Evolutionary conservation across 2,113 vertebrate species (phyloP).

Genomic region (Lampris incognitus): DNA sequence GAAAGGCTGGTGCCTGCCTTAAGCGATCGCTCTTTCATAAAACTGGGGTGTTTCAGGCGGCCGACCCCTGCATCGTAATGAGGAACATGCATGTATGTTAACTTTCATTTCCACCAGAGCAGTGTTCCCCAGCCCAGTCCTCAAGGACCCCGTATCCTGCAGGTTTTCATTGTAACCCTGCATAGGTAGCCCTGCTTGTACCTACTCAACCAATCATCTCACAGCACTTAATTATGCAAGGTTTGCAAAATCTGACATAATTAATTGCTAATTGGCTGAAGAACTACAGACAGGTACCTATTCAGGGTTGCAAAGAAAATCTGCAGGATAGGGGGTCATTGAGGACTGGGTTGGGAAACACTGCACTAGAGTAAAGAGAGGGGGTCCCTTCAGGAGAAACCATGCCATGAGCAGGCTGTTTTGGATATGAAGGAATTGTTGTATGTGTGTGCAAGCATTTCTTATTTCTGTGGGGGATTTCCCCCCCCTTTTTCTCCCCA

Average conservation of each 20-base stretch:
- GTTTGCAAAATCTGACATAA: too few relatives aligned
- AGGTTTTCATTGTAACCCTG: too few relatives aligned
- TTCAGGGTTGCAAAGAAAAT: too few relatives aligned
- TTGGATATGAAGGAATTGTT: constrained; percentile 7
- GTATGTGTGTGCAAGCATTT: not conserved
- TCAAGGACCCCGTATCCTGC: too few relatives aligned
- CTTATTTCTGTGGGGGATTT: not conserved
- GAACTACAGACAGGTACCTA: too few relatives aligned
- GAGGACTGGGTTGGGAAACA: too few relatives aligned
- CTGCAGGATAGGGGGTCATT: too few relatives aligned
- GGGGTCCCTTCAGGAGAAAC: constrained; percentile 48
- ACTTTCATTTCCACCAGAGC: constrained; percentile 67
- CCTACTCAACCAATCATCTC: too few relatives aligned
- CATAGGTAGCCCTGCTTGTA: too few relatives aligned
- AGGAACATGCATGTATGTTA: constrained; percentile 60
- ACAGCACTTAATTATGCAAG: too few relatives aligned
- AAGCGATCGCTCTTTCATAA: constrained; percentile 62
- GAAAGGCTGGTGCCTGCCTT: constrained; percentile 62
- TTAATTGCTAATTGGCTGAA: too few relatives aligned
- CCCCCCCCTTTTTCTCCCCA: not conserved
- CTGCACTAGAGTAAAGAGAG: constrained; percentile 50
- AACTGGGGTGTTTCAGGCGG: constrained; percentile 48
- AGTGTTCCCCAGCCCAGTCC: not conserved
- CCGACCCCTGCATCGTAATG: constrained; percentile 59
- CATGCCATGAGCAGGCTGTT: constrained; percentile 15